Evolutionary conservation across 1,140 invertebrate genomes (phyloP).

Genomic region (Centruroides sculpturatus): DNA sequence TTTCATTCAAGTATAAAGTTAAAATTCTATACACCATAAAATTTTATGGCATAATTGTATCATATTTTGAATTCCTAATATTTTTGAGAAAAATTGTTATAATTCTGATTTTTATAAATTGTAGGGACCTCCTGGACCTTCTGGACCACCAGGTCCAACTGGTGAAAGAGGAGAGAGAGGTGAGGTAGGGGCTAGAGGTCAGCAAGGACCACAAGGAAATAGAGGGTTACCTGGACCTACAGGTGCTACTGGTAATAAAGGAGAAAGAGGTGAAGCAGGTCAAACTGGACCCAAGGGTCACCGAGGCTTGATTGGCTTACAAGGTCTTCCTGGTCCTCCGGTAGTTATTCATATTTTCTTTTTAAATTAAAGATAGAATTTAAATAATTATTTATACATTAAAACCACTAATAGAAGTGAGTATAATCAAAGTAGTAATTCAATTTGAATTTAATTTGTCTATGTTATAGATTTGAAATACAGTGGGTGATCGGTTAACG

Average conservation of each 20-base stretch:
- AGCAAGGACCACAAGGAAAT: constrained; percentile 30
- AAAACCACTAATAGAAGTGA: too few relatives aligned
- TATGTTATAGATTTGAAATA: too few relatives aligned
- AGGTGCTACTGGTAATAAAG: constrained; percentile 36
- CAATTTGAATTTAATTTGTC: too few relatives aligned
- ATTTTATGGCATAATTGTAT: too few relatives aligned
- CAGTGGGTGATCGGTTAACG: too few relatives aligned
- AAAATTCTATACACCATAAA: too few relatives aligned
- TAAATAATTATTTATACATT: too few relatives aligned
- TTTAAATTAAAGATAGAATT: too few relatives aligned
- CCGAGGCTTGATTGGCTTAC: constrained; percentile 61
- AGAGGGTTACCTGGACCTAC: constrained; percentile 43
- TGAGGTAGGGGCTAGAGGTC: constrained; percentile 49
- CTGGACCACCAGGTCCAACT: constrained; percentile 55
- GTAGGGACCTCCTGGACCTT: constrained; percentile 44
- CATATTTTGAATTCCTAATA: too few relatives aligned
- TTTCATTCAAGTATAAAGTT: too few relatives aligned
- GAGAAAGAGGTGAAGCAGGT: constrained; percentile 39
- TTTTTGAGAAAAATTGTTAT: too few relatives aligned
- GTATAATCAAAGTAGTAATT: too few relatives aligned
- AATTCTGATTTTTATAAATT: constrained; percentile 1
- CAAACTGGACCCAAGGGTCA: constrained; percentile 59
- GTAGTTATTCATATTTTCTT: constrained; percentile 20
- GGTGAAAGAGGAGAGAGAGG: constrained; percentile 52
- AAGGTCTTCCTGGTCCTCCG: constrained; percentile 49